Evolutionary conservation across 2,888 invertebrate species (phyloP).

Genomic region (Deroplatys truncata): DNA sequence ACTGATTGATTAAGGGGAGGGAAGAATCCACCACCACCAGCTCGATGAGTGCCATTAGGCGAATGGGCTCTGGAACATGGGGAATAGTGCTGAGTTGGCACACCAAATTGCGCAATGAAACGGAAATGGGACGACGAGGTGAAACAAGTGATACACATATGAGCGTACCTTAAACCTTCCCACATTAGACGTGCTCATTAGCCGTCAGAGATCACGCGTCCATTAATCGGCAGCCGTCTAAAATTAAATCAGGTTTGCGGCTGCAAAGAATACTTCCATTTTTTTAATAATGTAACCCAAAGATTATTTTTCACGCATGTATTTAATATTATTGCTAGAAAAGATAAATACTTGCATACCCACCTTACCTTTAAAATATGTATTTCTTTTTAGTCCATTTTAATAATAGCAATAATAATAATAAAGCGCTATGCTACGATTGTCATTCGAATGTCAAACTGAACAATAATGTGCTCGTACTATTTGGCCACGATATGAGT

Average conservation of each 20-base stretch:
- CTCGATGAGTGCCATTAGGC: not conserved
- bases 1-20: not conserved
- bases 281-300: too few relatives aligned
- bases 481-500: too few relatives aligned
- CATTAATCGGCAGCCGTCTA: not conserved
- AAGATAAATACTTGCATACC: too few relatives aligned
- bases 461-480: too few relatives aligned
- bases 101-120: not conserved
- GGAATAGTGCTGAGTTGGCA: not conserved
- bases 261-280: too few relatives aligned
- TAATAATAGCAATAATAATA: too few relatives aligned
- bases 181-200: not conserved
- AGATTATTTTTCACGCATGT: too few relatives aligned
- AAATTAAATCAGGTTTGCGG: not conserved
- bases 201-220: not conserved
- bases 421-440: too few relatives aligned
- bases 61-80: not conserved
- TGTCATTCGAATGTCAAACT: too few relatives aligned
- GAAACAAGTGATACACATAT: not conserved
- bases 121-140: not conserved
- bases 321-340: too few relatives aligned
- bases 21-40: not conserved
- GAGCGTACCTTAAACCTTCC: not conserved
- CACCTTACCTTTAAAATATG: too few relatives aligned
- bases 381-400: too few relatives aligned